A percentile compares a stretch with the other conserved stretches of the same genome.
Evolutionary conservation across 2,797 vertebrate genomes (phyloP).

Genomic region (Mormyrus hasselquistii): DNA sequence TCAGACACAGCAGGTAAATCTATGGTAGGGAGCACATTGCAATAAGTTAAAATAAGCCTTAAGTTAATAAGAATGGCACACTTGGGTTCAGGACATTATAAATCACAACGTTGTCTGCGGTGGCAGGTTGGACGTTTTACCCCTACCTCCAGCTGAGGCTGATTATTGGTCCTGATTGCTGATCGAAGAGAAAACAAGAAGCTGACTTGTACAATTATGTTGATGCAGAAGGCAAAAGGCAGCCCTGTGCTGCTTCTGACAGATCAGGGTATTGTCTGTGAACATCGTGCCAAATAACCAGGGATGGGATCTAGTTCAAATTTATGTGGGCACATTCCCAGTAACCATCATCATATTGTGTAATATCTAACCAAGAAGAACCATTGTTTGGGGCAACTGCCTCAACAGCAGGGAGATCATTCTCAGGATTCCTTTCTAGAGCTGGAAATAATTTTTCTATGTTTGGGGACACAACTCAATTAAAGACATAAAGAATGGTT

Average conservation of each 20-base stretch:
- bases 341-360: neutral
- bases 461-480: neutral
- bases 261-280: neutral
- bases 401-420: neutral
- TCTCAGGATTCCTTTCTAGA: neutral
- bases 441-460: neutral
- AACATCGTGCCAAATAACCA: neutral
- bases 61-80: neutral
- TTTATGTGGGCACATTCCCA: neutral
- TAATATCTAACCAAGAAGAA: neutral
- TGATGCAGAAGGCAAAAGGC: neutral
- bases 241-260: neutral
- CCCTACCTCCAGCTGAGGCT: neutral
- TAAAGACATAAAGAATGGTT: neutral
- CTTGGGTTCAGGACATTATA: neutral
- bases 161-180: slow-evolving; percentile 15
- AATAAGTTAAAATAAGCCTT: neutral
- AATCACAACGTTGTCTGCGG: neutral
- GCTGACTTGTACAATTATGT: slow-evolving; percentile 1
- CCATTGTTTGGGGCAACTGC: neutral
- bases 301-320: neutral
- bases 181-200: neutral
- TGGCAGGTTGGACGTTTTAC: neutral
- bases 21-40: neutral
- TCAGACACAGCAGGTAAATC: neutral